These are phyloP conservation scores for Gobiocypris rarus DNA, from an alignment of 2,113 vertebrate species.

Conservation along the genomic window DNA sequence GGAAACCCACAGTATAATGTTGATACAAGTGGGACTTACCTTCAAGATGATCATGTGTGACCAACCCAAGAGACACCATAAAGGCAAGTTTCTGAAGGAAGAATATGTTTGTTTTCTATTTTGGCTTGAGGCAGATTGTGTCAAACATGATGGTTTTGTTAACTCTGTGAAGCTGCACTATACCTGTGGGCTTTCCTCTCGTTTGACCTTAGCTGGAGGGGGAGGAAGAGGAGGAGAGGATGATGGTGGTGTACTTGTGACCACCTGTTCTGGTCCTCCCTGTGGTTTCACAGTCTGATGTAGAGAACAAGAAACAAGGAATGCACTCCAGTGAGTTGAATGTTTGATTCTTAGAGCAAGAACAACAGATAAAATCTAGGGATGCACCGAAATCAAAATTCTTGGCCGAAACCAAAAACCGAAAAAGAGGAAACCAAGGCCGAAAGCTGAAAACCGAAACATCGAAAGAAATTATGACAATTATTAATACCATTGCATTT, in stretches of 20 bases:
- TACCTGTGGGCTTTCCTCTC: conserved; percentile 97
- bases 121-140: background rate
- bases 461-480: too few relatives aligned
- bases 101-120: conserved; percentile 46
- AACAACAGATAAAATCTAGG: background rate
- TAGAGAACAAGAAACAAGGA: background rate
- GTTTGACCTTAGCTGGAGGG: conserved; percentile 84
- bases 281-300: conserved; percentile 84
- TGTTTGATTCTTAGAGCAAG: background rate
- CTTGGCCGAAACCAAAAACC: too few relatives aligned
- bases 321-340: background rate
- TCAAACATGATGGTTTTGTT: background rate
- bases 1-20: background rate
- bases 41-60: conserved; percentile 97
- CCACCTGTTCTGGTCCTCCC: conserved; percentile 82
- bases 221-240: conserved; percentile 83
- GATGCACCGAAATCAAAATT: too few relatives aligned
- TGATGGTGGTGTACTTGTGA: conserved; percentile 77
- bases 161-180: background rate
- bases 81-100: conserved; percentile 94
- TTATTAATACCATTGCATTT: too few relatives aligned
- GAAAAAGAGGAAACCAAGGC: too few relatives aligned
- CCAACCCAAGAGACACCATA: conserved; percentile 96
- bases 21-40: conserved; percentile 73
- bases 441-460: too few relatives aligned